phyloP scores from a whole-genome alignment of 2,113 vertebrate species.

The Epinephelus cyanopodus region DNA sequence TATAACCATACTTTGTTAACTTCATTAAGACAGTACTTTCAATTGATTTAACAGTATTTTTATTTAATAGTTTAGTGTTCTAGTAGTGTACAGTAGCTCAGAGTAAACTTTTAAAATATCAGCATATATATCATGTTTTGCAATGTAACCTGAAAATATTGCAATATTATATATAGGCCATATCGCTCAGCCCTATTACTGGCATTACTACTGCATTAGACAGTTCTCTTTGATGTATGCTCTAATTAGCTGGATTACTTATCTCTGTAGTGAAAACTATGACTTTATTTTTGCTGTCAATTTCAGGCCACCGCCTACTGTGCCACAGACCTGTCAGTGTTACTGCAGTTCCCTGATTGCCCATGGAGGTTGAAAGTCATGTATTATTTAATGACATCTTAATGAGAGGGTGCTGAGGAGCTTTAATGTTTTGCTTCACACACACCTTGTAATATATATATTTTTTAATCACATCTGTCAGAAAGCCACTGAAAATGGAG shows the following conservation, averaged over 20 bases:
- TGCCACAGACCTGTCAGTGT: conserved; percentile 16
- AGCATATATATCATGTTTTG: no score
- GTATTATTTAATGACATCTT: conserved; percentile 51
- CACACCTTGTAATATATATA: background rate
- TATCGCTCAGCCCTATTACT: background rate
- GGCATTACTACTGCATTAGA: conserved; percentile 17
- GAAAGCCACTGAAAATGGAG: conserved; percentile 1
- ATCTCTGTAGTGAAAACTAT: conserved; percentile 38
- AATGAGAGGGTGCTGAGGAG: conserved; percentile 45
- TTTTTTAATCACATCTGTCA: conserved; percentile 12
- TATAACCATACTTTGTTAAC: no score
- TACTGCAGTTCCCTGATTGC: conserved; percentile 37
- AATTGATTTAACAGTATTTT: no score
- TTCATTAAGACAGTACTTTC: no score
- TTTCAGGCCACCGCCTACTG: conserved; percentile 35
- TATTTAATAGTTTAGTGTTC: no score
- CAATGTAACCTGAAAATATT: no score
- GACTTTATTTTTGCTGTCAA: conserved; percentile 55
- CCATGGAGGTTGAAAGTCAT: conserved; percentile 51
- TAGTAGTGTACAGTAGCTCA: no score
- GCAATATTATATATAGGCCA: no score
- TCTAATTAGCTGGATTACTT: conserved; percentile 54
- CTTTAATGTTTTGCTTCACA: conserved; percentile 30
- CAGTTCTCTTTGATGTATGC: conserved; percentile 15
- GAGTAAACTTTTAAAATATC: no score